These are phyloP conservation scores for Drosophila lini DNA, from an alignment of 1,140 invertebrate species.

Conservation along the genomic window DNA sequence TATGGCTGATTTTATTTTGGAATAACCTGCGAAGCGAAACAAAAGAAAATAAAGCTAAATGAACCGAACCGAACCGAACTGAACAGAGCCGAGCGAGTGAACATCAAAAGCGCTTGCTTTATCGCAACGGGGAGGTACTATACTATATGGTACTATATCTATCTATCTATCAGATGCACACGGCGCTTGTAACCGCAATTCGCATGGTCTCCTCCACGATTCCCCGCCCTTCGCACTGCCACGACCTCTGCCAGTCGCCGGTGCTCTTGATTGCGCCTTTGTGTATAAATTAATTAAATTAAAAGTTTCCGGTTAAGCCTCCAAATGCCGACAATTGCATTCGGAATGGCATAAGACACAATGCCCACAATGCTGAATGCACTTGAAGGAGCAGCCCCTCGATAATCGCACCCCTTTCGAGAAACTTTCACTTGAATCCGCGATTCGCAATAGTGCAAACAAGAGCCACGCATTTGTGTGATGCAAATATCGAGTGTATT, in stretches of 20 bases:
- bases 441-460: neutral
- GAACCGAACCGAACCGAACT: conserved; percentile 52
- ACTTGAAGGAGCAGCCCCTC: conserved; percentile 8
- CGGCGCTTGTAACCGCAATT: conserved; percentile 67
- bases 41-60: conserved; percentile 55
- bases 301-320: conserved; percentile 84
- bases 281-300: conserved; percentile 84
- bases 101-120: conserved; percentile 52
- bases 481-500: conserved; percentile 12
- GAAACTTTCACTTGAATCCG: conserved; percentile 12
- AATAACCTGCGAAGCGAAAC: conserved; percentile 39
- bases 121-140: conserved; percentile 35
- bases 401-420: conserved; percentile 24
- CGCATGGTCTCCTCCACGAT: conserved; percentile 19
- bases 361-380: conserved; percentile 1
- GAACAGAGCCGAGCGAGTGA: conserved; percentile 25
- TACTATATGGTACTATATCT: conserved; percentile 35
- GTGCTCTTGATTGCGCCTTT: conserved; percentile 80
- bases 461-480: neutral
- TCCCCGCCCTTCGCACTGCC: conserved; percentile 4
- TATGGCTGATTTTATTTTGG: conserved; percentile 56
- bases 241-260: conserved; percentile 11
- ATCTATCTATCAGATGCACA: conserved; percentile 60
- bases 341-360: conserved; percentile 16
- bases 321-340: conserved; percentile 61